Percentiles rank a stretch among this genome's conserved stretches.
Conservation (phyloP, 2,797 vertebrate genomes). For the Thalassophryne amazonica region DNA sequence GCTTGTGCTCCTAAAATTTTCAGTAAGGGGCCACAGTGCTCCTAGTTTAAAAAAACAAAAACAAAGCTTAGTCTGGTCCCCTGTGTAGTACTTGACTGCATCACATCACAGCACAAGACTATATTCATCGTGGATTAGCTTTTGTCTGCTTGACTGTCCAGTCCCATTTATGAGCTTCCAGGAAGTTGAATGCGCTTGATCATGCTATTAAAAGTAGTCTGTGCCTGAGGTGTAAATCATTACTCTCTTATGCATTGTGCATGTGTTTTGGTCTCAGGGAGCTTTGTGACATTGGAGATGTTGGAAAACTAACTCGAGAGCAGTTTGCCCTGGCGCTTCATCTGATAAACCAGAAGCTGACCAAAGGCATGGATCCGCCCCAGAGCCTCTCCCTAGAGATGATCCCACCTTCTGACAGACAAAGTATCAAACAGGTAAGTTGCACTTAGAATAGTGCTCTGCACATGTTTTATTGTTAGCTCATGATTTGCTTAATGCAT, state of each 20-base stretch:
- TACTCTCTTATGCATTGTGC: conserved; percentile 37
- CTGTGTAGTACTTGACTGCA: no score
- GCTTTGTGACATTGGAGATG: conserved; percentile 93
- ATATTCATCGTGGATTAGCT: conserved; percentile 12
- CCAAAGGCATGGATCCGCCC: conserved; percentile 91
- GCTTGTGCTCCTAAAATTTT: no score
- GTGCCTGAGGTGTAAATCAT: conserved; percentile 53
- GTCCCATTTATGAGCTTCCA: conserved; percentile 15
- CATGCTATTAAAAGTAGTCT: conserved; percentile 19
- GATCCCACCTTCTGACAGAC: conserved; percentile 93
- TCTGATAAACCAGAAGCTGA: conserved; percentile 94
- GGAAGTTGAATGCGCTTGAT: conserved; percentile 20
- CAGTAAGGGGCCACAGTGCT: no score
- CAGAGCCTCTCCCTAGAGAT: conserved; percentile 90
- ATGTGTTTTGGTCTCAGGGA: conserved; percentile 78
- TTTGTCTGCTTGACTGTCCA: conserved; percentile 3
- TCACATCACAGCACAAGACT: background rate
- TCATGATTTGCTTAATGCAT: no score
- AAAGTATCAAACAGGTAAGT: conserved; percentile 76
- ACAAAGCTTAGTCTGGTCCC: no score
- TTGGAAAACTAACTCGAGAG: conserved; percentile 93
- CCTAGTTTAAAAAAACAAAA: no score
- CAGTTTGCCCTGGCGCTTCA: conserved; percentile 96
- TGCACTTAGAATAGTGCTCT: no score
- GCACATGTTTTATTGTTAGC: no score